Evolutionary conservation across 2,888 invertebrate genomes (phyloP), one percentile per base, ranked within the genome.

Genomic region (Drosophila greeni): DNA sequence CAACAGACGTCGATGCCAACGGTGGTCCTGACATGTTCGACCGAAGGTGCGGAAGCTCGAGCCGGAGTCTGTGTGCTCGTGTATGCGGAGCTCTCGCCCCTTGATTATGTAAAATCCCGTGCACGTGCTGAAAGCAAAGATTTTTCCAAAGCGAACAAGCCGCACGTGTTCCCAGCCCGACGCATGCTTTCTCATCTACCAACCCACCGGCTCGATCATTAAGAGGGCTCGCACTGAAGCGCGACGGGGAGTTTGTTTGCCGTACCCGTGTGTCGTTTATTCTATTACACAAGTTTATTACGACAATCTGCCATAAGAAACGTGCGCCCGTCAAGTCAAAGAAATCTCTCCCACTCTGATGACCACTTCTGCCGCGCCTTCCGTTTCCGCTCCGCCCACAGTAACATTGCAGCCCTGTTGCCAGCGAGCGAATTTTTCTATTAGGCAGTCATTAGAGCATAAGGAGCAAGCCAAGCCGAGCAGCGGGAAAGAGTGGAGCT

Each of bases 81-180:
- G 57, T 67, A 65, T 67, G 60, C 76, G 76, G 72, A 66, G 67
- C 66, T 70, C 73, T 74, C 76, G 70, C 69, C 67, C 72, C 84
- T 83, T 82, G 77, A 86, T 85, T 86, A 85, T 84, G 85, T 84
- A 84, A 81, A 86, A 86, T 85, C 83, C 81, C 72, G 76, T 84
- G 87, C 86, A 87, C 86, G 86, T 86, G 86, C 86, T 84, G 74
- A 82, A 86, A 85, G 85, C 77, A 87, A 87, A 87, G 86, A 85
- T 86, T 86, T 86, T 84, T 73, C 84, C 83, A 85, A 86, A 82
- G 82, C 68, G 72, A 83, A 85, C 85, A 78, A 85, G 82, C 76
- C 67, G 82, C 82, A 82, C 85, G 82, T 82, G 81, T 73, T 36
- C 54, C 59, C 39, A 23, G 37, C 33, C 64, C 48, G 52, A 37